Evolutionary conservation across 2,888 invertebrate genomes (phyloP).

Genomic region (Thalpophila matura): DNA sequence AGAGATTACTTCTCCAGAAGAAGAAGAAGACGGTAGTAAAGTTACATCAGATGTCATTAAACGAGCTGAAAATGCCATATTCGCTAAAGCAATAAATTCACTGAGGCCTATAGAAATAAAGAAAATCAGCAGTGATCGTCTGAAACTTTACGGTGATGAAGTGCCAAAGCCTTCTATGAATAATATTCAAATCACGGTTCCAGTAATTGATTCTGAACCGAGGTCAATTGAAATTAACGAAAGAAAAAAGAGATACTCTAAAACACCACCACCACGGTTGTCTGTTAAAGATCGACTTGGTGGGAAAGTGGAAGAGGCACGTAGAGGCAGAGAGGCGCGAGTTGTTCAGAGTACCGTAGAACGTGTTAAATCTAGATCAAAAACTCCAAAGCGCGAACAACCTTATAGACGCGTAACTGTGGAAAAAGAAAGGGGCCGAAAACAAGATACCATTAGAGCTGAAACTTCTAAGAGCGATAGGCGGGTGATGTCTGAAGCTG

Average conservation of each 20-base stretch:
- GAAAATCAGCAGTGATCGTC: slow-evolving; percentile 93
- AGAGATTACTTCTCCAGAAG: slow-evolving; percentile 86
- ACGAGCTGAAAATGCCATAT: slow-evolving; percentile 97
- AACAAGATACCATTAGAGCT: slow-evolving; percentile 74
- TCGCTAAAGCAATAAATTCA: slow-evolving; percentile 96
- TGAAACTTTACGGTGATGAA: slow-evolving; percentile 92
- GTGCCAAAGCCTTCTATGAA: slow-evolving; percentile 80
- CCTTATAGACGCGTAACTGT: slow-evolving; percentile 88
- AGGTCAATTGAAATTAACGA: slow-evolving; percentile 87
- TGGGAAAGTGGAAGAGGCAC: slow-evolving; percentile 93
- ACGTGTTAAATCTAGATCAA: slow-evolving; percentile 89
- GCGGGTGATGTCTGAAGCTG: slow-evolving; percentile 70
- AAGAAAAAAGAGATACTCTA: slow-evolving; percentile 82
- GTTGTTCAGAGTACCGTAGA: slow-evolving; percentile 90
- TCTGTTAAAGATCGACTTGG: slow-evolving; percentile 96
- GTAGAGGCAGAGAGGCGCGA: slow-evolving; percentile 88
- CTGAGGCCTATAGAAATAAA: slow-evolving; percentile 94
- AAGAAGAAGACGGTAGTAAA: slow-evolving; percentile 91
- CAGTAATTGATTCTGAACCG: slow-evolving; percentile 83
- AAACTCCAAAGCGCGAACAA: slow-evolving; percentile 87
- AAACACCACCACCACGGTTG: slow-evolving; percentile 91
- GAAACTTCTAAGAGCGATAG: slow-evolving; percentile 76
- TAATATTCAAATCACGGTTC: slow-evolving; percentile 91
- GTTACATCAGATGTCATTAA: slow-evolving; percentile 97
- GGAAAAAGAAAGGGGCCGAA: slow-evolving; percentile 83